Evolutionary conservation across 2,113 vertebrate genomes (phyloP), one percentile per base, ranked within the genome.

Genomic region (Microtus ochrogaster): DNA sequence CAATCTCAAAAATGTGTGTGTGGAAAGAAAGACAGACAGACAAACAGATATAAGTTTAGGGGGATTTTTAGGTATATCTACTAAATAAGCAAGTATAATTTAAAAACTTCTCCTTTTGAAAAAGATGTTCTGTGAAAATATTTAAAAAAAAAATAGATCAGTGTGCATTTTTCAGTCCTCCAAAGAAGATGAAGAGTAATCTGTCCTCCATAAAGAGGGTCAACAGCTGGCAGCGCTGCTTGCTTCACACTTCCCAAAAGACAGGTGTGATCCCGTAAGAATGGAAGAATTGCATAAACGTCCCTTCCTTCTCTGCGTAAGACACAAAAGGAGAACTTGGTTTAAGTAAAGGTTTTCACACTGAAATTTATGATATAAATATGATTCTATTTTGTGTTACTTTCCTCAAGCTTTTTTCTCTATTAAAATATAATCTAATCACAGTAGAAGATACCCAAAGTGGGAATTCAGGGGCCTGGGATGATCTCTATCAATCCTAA

Each of bases 371-470:
- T 21, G 0, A 93, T 26, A 88, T 79, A 92, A 92, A 72, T 41
- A 90, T 58, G 77, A 66, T 30, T 87, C 87, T 95, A 52, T 92
- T 82, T 92, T 10, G 33, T 63, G 17, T 87, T 93, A 88, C 11
- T 28, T 91, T 94, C 41, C 39, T 86, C 79, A 96, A 58, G 17
- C 73, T 87, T 30, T 95, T 87, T 79, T 74, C 92, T 70, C 79
- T 90, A 47, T 63, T 93, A 95, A 95, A 95, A 94, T 85, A 72
- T 66, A 36, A 83, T 73, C 28, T 92, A 91, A 95, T 94, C 83
- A 65, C 36, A 91, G 63, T 65, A 58, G 19, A 49, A 91, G 33
- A 65, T 82, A 58, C 41, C 26, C 74, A 21, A 90, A 65, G 6
- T n/a, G 0, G 66, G 89, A 94, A 87, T 82, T 82, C 68, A 81